A percentile compares a stretch with the other conserved stretches of the same genome.
Conservation (phyloP, 2,888 invertebrate species). For the Zootermopsis nevadensis region DNA sequence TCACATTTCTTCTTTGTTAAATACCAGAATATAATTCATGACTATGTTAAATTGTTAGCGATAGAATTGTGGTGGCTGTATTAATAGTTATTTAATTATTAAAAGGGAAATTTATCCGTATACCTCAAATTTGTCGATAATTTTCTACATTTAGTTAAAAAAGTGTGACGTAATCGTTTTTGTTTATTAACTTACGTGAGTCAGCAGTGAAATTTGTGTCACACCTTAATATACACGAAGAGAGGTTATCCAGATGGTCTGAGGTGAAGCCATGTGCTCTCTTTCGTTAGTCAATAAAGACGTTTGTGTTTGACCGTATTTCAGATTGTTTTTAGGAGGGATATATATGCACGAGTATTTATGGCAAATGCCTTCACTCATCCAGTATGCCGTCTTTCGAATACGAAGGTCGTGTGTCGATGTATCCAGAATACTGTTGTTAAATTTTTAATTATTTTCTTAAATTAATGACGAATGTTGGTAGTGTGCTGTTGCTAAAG, state of each 20-base stretch:
- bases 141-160: too few relatives aligned
- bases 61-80: too few relatives aligned
- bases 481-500: too few relatives aligned
- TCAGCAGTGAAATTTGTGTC: slow-evolving; percentile 37
- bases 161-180: background rate
- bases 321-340: background rate
- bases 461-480: too few relatives aligned
- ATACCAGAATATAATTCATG: too few relatives aligned
- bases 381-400: background rate
- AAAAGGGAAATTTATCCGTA: too few relatives aligned
- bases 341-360: background rate
- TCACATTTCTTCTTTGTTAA: too few relatives aligned
- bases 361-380: background rate
- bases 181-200: slow-evolving; percentile 20
- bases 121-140: too few relatives aligned
- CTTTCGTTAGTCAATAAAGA: background rate
- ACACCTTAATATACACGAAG: slow-evolving; percentile 15
- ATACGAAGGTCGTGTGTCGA: background rate
- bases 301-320: background rate
- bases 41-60: too few relatives aligned
- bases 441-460: too few relatives aligned
- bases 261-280: background rate
- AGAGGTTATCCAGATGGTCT: slow-evolving; percentile 35
- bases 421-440: background rate
- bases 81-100: too few relatives aligned